These are phyloP conservation scores for Cyprinodon variegatus DNA, from an alignment of 2,113 vertebrate genomes.

Conservation along the genomic window DNA sequence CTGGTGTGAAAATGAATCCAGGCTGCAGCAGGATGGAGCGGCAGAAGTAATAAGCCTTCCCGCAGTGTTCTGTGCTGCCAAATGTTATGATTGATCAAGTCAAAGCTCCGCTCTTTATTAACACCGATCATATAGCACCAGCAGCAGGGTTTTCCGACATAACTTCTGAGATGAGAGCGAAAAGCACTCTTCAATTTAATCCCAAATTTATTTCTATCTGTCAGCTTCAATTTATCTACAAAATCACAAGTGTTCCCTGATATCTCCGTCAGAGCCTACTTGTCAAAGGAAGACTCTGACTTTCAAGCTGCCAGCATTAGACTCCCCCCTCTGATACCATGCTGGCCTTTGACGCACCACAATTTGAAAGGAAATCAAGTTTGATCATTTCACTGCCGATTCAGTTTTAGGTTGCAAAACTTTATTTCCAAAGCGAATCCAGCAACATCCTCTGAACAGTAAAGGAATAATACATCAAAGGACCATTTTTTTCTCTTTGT, in stretches of 20 bases:
- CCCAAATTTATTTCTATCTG: slow-evolving; percentile 49
- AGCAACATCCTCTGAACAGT: slow-evolving; percentile 10
- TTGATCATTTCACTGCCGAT: slow-evolving; percentile 31
- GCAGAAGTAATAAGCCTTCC: slow-evolving; percentile 67
- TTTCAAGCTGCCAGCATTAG: slow-evolving; percentile 46
- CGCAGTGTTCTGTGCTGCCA: slow-evolving; percentile 37
- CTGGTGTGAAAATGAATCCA: slow-evolving; percentile 62
- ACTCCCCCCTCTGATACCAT: slow-evolving; percentile 36
- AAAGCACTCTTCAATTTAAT: slow-evolving; percentile 43
- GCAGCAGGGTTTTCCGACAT: slow-evolving; percentile 37
- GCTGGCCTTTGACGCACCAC: slow-evolving; percentile 48
- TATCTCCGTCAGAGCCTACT: slow-evolving; percentile 40
- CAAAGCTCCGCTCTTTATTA: slow-evolving; percentile 67
- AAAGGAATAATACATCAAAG: slow-evolving; percentile 30
- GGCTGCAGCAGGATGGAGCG: slow-evolving; percentile 41
- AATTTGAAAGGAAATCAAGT: slow-evolving; percentile 25
- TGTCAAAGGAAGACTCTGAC: slow-evolving; percentile 30
- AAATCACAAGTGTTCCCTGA: slow-evolving; percentile 22
- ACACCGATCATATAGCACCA: slow-evolving; percentile 37
- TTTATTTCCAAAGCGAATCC: slow-evolving; percentile 37
- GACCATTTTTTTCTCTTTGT: slow-evolving; percentile 9
- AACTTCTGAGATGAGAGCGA: slow-evolving; percentile 47
- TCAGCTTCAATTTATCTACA: slow-evolving; percentile 38
- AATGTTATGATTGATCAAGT: slow-evolving; percentile 73
- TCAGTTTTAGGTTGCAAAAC: slow-evolving; percentile 6